Evolutionary conservation across 2,888 invertebrate genomes (phyloP), one percentile per base, ranked within the genome.

Genomic region (Laothoe populi): DNA sequence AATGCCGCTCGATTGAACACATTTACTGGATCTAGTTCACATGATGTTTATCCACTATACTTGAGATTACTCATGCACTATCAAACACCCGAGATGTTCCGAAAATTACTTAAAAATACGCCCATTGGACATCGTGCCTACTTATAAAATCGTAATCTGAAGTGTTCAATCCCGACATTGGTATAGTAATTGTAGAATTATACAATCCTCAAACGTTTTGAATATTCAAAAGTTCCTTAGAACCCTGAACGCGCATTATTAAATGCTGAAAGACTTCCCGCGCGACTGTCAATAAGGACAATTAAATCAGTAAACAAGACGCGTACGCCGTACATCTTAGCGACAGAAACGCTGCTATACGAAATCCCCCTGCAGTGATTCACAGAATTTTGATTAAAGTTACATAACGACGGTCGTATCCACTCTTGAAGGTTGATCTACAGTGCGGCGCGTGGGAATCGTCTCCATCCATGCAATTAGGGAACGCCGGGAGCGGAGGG

Each of bases 21-120:
- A 89, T 90, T 92, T 89, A 91, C 86, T 82, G 82, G 83, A 83
- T 84, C 83, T 83, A 81, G 82, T 88, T 87, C 87, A 88, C 87
- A 87, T 90, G 83, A 84, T 88, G 86, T 86, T 83, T 87, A 86
- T 85, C 84, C 86, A 85, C 83, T 71, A 72, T 77, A 68, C 63
- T 77, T 70, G 69, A 78, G 78, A 82, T 80, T 77, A 77, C 73
- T 72, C 72, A 70, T 67, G 69, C 70, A 64, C 73, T 82, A 78
- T 77, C 73, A 77, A 77, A 69, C 65, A 63, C 64, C 69, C 73
- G 13, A 24, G 42, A 16, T 13, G 13, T 16, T 10, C 26, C 49
- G 16, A 35, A 53, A 31, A 53, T 53, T 11, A 53, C 19, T 19
- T n/a, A 24, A 26, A 45, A 31, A 31, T 8, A 31, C 31, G 5